Evolutionary conservation across 2,888 invertebrate genomes (phyloP).

Genomic region (Smittia aterrima): DNA sequence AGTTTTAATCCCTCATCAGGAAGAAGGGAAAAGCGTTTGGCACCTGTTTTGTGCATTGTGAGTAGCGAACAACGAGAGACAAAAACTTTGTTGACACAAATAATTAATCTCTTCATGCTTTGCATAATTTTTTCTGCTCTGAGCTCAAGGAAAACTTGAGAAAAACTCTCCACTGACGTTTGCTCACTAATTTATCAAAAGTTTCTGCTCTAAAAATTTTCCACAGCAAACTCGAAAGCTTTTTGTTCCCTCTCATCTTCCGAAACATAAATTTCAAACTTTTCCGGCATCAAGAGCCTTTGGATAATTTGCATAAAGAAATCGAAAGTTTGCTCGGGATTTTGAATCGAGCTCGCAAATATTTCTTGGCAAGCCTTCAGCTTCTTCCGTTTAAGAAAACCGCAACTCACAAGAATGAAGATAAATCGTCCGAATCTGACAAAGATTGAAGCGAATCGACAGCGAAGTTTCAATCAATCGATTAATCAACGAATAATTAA

Average conservation of each 20-base stretch:
- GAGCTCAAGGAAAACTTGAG: background rate
- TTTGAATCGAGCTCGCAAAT: background rate
- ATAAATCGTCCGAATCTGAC: background rate
- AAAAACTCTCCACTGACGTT: background rate
- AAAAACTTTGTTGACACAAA: constrained; percentile 4
- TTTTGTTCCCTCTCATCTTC: background rate
- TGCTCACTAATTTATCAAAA: constrained; percentile 14
- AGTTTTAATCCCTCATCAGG: background rate
- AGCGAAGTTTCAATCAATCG: background rate
- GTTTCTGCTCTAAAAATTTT: background rate
- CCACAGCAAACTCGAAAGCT: background rate
- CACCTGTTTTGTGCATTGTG: background rate
- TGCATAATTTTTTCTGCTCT: background rate
- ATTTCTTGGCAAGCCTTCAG: background rate
- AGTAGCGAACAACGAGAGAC: background rate
- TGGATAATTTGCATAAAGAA: constrained; percentile 36
- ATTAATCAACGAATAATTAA: too few relatives aligned
- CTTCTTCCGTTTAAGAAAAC: background rate
- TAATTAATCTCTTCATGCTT: constrained; percentile 24
- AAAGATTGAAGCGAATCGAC: background rate
- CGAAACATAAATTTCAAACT: constrained; percentile 4
- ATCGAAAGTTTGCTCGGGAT: constrained; percentile 35
- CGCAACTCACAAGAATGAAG: background rate
- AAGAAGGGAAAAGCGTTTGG: background rate
- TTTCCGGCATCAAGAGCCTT: constrained; percentile 20